phyloP scores from a whole-genome alignment of 1,140 invertebrate genomes.

The Drosophila eugracilis region DNA sequence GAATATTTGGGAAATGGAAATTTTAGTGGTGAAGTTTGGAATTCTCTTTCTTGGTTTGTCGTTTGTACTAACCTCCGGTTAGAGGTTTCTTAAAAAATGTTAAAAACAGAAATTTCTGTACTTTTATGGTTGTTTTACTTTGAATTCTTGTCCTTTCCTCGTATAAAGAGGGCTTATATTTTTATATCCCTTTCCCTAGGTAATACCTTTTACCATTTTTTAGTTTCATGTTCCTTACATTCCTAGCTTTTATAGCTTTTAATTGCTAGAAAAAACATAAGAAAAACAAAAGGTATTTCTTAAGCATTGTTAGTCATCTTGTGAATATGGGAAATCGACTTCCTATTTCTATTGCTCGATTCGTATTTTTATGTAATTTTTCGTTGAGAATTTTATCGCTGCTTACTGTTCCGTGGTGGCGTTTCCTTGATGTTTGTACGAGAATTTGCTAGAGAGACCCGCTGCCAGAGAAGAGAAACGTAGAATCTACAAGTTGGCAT shows the following conservation, averaged over 20 bases:
- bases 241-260: no score
- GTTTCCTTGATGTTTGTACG: slow-evolving; percentile 50
- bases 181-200: not conserved
- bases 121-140: no score
- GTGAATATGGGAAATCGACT: slow-evolving; percentile 31
- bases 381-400: slow-evolving; percentile 36
- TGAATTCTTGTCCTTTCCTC: no score
- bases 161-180: not conserved
- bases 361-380: slow-evolving; percentile 50
- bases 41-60: no score
- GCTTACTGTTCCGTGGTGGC: slow-evolving; percentile 45
- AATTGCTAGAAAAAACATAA: not conserved
- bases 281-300: not conserved
- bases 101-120: no score
- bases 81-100: no score
- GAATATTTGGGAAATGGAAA: not conserved
- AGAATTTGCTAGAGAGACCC: slow-evolving; percentile 47
- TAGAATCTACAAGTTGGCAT: slow-evolving; percentile 72
- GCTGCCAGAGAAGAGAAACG: slow-evolving; percentile 32
- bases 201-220: not conserved
- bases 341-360: slow-evolving; percentile 37
- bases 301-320: slow-evolving; percentile 4
- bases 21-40: no score
- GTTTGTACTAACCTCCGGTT: no score
- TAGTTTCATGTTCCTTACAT: not conserved